These are phyloP conservation scores for Prunella fulvescens DNA, from an alignment of 2,113 vertebrate species.

Conservation along the genomic window DNA sequence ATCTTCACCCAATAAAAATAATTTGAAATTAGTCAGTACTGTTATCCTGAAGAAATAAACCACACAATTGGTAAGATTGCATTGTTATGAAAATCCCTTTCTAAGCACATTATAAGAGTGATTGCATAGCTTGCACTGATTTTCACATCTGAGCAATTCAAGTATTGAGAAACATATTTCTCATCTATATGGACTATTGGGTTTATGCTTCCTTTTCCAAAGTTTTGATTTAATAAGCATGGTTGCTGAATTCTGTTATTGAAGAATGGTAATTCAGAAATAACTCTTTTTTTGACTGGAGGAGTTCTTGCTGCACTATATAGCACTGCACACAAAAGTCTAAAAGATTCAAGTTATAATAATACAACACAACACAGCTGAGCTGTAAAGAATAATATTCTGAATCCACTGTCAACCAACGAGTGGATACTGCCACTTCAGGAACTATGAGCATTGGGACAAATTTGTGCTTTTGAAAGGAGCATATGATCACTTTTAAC, in stretches of 20 bases:
- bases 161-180: constrained; percentile 32
- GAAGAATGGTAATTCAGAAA: constrained; percentile 22
- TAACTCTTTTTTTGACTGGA: background rate
- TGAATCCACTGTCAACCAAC: background rate
- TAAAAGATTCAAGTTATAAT: background rate
- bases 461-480: background rate
- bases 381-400: background rate
- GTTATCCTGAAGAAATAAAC: constrained; percentile 10
- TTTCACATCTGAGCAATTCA: constrained; percentile 39
- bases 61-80: background rate
- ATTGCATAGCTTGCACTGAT: background rate
- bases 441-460: background rate
- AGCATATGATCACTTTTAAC: background rate
- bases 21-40: background rate
- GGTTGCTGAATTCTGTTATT: constrained; percentile 31
- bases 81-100: constrained; percentile 9
- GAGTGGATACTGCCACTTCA: background rate
- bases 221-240: constrained; percentile 55
- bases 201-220: constrained; percentile 44
- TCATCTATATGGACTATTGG: constrained; percentile 20
- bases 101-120: background rate
- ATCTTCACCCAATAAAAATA: background rate
- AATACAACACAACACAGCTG: background rate
- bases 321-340: background rate
- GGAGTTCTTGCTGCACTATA: background rate